These are phyloP conservation scores for Ornithoptera alexandrae DNA, from an alignment of 2,888 invertebrate species.

Conservation along the genomic window DNA sequence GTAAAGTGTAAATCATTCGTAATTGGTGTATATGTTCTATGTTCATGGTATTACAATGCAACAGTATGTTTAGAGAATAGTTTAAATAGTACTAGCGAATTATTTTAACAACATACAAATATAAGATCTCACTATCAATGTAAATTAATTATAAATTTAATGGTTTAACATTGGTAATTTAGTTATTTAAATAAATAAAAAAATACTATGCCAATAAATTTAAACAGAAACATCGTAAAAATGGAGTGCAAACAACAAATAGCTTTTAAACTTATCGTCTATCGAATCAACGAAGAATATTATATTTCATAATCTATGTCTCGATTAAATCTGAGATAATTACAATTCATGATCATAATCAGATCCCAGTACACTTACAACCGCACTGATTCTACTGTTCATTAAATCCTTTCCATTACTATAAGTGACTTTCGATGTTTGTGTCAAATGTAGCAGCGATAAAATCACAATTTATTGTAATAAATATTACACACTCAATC, in stretches of 20 bases:
- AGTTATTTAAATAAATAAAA: no score
- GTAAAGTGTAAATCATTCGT: no score
- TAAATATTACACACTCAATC: slow-evolving; percentile 68
- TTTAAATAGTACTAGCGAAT: no score
- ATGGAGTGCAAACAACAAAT: background rate
- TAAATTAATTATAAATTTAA: no score
- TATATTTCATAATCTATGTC: slow-evolving; percentile 7
- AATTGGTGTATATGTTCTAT: no score
- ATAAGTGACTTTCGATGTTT: slow-evolving; percentile 78
- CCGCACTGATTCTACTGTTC: slow-evolving; percentile 58
- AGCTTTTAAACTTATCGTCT: background rate
- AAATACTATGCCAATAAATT: background rate
- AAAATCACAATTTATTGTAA: slow-evolving; percentile 75
- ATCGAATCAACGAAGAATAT: slow-evolving; percentile 9
- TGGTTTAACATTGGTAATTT: no score
- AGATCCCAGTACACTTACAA: slow-evolving; percentile 39
- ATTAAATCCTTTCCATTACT: slow-evolving; percentile 76
- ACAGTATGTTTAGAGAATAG: no score
- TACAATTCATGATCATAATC: slow-evolving; percentile 32
- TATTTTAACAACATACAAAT: no score
- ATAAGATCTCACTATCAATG: no score
- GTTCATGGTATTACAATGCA: no score
- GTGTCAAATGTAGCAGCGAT: slow-evolving; percentile 72
- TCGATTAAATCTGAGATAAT: slow-evolving; percentile 17
- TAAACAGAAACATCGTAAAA: slow-evolving; percentile 4